phyloP scores from a whole-genome alignment of 2,113 vertebrate genomes.

The Dicrurus megarhynchus region DNA sequence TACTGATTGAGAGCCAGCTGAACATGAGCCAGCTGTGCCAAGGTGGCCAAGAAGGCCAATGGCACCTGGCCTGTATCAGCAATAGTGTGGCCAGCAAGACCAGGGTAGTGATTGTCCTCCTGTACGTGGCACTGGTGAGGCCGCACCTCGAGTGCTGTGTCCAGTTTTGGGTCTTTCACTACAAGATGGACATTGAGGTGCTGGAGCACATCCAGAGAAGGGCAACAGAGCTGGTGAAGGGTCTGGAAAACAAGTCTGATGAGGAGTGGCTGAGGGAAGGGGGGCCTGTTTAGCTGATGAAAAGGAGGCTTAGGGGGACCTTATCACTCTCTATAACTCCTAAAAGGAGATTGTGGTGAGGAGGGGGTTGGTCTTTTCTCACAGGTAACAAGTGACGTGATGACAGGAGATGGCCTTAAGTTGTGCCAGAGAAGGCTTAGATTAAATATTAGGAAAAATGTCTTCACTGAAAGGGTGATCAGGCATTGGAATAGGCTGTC shows the following conservation, averaged over 20 bases:
- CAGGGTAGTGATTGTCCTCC: background rate
- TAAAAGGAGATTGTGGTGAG: background rate
- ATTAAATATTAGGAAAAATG: background rate
- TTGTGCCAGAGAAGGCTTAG: background rate
- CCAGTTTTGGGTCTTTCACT: too few relatives aligned
- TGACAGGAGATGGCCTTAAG: background rate
- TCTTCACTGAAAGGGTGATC: background rate
- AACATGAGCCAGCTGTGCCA: background rate
- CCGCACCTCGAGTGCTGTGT: background rate
- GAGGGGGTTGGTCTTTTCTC: background rate
- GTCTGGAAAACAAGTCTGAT: background rate
- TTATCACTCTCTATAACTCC: background rate
- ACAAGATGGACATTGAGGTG: background rate
- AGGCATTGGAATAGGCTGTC: background rate
- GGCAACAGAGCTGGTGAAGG: background rate
- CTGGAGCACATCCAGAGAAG: background rate
- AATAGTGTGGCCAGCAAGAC: background rate
- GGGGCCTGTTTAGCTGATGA: background rate
- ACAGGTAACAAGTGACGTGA: background rate
- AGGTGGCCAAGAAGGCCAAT: background rate
- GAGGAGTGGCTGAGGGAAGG: background rate
- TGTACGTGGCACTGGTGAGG: rapidly evolving
- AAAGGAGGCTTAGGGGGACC: background rate
- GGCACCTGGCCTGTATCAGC: background rate
- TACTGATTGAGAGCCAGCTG: background rate